phyloP scores from a whole-genome alignment of 2,797 vertebrate genomes.

The Chelidonichthys spinosus region DNA sequence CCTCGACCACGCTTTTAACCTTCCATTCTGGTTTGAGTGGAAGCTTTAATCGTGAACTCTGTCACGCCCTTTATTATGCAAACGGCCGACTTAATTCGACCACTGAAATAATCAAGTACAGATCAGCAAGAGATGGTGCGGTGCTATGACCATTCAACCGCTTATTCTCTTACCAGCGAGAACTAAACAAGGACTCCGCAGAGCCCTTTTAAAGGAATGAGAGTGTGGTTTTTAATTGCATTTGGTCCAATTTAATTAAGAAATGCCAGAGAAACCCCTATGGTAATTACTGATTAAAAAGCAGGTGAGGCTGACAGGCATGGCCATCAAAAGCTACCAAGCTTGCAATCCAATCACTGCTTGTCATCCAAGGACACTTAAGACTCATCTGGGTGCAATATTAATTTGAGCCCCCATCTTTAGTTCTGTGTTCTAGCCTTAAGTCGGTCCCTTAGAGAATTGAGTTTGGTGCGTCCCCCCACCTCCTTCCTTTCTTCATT shows the following conservation, averaged over 20 bases:
- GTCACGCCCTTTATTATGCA: conserved; percentile 55
- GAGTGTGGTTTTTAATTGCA: conserved; percentile 83
- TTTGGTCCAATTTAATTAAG: conserved; percentile 84
- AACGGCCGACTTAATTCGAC: conserved; percentile 70
- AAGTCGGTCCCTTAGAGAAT: conserved; percentile 54
- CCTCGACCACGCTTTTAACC: conserved; percentile 31
- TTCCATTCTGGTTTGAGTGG: conserved; percentile 28
- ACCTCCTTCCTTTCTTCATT: conserved; percentile 25
- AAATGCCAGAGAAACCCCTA: conserved; percentile 79
- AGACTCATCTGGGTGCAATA: conserved; percentile 79
- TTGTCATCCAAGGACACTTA: conserved; percentile 83
- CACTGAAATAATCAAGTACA: conserved; percentile 67
- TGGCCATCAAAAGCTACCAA: conserved; percentile 81
- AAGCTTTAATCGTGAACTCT: conserved; percentile 50
- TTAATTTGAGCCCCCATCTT: conserved; percentile 76
- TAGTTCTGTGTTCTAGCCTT: conserved; percentile 66
- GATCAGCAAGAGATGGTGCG: conserved; percentile 67
- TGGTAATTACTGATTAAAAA: conserved; percentile 85
- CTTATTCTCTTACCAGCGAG: conserved; percentile 74
- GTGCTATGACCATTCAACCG: conserved; percentile 68
- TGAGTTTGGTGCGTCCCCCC: conserved; percentile 40
- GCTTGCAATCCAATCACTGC: conserved; percentile 82
- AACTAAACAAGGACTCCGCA: conserved; percentile 76
- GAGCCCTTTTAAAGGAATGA: conserved; percentile 78
- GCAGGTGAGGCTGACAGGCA: conserved; percentile 80